These are phyloP conservation scores for Ctenopoma kingsleyae DNA, from an alignment of 2,797 vertebrate genomes.

Conservation along the genomic window DNA sequence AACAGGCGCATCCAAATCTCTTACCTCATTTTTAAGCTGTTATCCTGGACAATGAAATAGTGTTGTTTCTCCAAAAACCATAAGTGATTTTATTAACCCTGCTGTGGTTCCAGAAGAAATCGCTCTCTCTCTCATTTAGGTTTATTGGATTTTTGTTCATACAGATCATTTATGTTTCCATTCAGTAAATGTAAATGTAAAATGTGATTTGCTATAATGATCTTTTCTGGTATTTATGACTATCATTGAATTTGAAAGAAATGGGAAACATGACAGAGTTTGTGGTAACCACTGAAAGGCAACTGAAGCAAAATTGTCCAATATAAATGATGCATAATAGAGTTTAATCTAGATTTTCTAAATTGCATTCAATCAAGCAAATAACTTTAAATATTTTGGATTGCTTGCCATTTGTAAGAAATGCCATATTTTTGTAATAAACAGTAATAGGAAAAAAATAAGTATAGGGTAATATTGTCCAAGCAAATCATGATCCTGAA, in stretches of 20 bases:
- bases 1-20: slow-evolving; percentile 71
- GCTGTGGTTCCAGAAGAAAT: slow-evolving; percentile 63
- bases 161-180: slow-evolving; percentile 73
- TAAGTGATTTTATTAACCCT: slow-evolving; percentile 65
- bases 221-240: slow-evolving; percentile 70
- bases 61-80: slow-evolving; percentile 68
- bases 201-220: slow-evolving; percentile 72
- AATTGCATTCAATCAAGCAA: slow-evolving; percentile 57
- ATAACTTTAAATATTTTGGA: slow-evolving; percentile 52
- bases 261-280: slow-evolving; percentile 54
- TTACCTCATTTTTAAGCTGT: slow-evolving; percentile 70
- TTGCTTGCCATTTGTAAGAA: slow-evolving; percentile 35
- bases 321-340: slow-evolving; percentile 59
- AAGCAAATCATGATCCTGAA: slow-evolving; percentile 37
- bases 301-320: slow-evolving; percentile 48
- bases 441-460: slow-evolving; percentile 18
- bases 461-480: slow-evolving; percentile 24
- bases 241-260: slow-evolving; percentile 68
- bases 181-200: slow-evolving; percentile 67
- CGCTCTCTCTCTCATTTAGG: slow-evolving; percentile 47
- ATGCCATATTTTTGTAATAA: slow-evolving; percentile 21
- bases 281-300: slow-evolving; percentile 54
- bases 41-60: slow-evolving; percentile 69
- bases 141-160: slow-evolving; percentile 74
- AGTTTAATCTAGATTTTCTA: slow-evolving; percentile 57